Evolutionary conservation across 2,888 invertebrate species (phyloP), one percentile per base, ranked within the genome.

Genomic region (Nasonovia ribisnigri): DNA sequence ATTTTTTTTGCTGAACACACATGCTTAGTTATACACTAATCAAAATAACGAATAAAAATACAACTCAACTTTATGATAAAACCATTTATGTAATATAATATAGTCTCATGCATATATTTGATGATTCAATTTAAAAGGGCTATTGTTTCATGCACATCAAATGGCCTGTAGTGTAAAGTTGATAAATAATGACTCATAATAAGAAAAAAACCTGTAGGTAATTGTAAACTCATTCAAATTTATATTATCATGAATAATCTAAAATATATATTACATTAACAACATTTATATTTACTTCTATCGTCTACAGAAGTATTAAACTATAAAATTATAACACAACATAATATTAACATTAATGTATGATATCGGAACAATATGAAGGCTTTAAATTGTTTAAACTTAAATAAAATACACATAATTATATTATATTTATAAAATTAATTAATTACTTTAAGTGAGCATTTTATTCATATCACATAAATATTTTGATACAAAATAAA

Each of bases 201-300:
- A 91, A 84, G 13, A 42, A 84, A n/a, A 84, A 29, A 84, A 84
- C 48, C 88, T 24, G 36, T 36, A 88, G 29, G 36, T 77, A 29
- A 84, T 42, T 60, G 46, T 43, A 67, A 88, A 67, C 42, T 60
- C n/a, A 54, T 92, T 54, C 1, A 26, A 77, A 77, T 77, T 84
- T 92, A 88, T 88, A 88, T 54, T 88, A 77, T 48, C 87, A 92
- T 60, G 42, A 92, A 54, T n/a, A 88, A 54, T 92, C 43, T 77
- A 88, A 88, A 54, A 88, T 88, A 88, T 54, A 88, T 54, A 88
- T 51, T 46, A 88, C 10, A 88, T 43, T 51, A 51, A 87, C 92
- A 60, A 26, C 2, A 57, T n/a, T 26, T 16, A 84, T 60, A 87
- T 46, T 36, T 67, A 48, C n/a, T 43, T 84, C 29, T 51, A 51